Evolutionary conservation across 2,113 vertebrate genomes (phyloP).

Genomic region (Agapornis roseicollis): DNA sequence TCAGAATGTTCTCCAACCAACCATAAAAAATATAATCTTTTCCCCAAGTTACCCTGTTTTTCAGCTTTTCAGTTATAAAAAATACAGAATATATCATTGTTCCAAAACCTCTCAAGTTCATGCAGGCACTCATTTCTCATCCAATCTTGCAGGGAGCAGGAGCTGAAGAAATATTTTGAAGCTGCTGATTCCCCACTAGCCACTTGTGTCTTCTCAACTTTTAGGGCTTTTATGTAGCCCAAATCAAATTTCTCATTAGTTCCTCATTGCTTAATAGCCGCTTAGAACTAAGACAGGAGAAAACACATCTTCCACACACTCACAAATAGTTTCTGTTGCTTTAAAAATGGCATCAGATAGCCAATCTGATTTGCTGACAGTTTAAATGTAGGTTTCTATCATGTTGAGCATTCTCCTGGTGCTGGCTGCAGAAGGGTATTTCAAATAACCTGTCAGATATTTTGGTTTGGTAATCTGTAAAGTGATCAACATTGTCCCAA

Average conservation of each 20-base stretch:
- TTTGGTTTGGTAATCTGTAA: neutral
- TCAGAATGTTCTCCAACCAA: neutral
- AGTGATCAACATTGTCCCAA: neutral
- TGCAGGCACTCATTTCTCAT: neutral
- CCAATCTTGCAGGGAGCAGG: neutral
- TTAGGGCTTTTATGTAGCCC: neutral
- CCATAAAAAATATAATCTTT: neutral
- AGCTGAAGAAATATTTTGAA: neutral
- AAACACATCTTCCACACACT: neutral
- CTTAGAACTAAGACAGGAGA: neutral
- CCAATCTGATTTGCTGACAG: constrained; percentile 3
- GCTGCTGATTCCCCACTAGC: neutral
- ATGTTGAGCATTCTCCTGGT: neutral
- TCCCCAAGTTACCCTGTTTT: neutral
- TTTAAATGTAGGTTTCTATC: constrained; percentile 21
- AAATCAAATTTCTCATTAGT: neutral
- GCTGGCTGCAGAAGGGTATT: neutral
- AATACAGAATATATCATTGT: neutral
- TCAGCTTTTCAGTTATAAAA: neutral
- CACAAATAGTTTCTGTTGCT: neutral
- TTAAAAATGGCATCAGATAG: neutral
- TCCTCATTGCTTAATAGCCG: neutral
- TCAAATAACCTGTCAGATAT: neutral
- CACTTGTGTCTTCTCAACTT: neutral
- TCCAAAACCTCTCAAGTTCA: neutral